Base-by-base conservation (phyloP, 1,140 invertebrate species). In the Saxidomus purpurata region DNA sequence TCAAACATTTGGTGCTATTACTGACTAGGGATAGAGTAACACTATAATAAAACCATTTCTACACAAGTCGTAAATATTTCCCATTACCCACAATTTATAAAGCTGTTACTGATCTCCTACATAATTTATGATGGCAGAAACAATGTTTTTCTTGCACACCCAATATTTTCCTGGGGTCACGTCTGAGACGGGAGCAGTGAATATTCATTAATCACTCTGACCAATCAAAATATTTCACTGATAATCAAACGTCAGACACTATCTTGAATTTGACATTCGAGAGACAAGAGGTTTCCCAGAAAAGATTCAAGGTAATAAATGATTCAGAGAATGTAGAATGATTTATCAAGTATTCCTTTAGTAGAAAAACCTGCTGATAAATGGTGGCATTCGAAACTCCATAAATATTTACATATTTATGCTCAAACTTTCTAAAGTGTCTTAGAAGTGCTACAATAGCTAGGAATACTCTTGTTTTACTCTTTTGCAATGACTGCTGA, bases 201-300 rank as follows among this genome's bases (percentile, higher is more conserved):
- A 88, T 88, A 88, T 88, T 88, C 86, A 88, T 88, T 76, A 80
- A 88, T 88, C 86, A 88, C 67, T 69, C 17, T 3, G 31, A 19
- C 86, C 86, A 88, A 88, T 88, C 86, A 88, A 88, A 88, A 88
- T 88, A 77, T 67, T 71, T 63, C 52, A 22, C 19, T 79, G 76
- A 88, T 88, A 88, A 79, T 79, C 52, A n/a, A 22, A 36, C 43
- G 86, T 79, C 86, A 88, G 77, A 55, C 63, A 61, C 38, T 87
- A 81, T 81, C 76, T 81, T 28, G 25, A 31, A 67, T 81, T 80
- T 47, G 77, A 88, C 86, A 40, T 55, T 43, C 25, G 34, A 4
- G 49, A 82, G 80, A 82, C 80, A 67, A 67, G 80, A 40, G 52
- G 17, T 67, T 61, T 67, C 61, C 52, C 25, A 59, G 61, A 67